Conservation (phyloP, 2,113 vertebrate genomes). For the Prionailurus bengalensis region DNA sequence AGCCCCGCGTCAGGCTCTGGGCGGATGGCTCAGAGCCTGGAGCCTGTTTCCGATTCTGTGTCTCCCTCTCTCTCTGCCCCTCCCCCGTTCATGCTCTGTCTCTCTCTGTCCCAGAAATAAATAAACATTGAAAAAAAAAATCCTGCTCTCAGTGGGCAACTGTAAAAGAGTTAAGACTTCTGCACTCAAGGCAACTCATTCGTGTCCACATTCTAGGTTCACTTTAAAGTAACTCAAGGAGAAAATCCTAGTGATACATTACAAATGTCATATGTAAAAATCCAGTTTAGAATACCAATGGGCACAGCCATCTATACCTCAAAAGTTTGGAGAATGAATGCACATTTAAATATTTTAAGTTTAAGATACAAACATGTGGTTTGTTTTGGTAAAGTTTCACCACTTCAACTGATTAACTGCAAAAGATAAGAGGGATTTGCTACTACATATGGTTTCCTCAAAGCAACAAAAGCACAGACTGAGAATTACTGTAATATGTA, state of each 20-base stretch:
- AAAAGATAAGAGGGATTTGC: slow-evolving; percentile 27
- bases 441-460: not conserved
- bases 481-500: slow-evolving; percentile 39
- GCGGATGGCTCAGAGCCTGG: too few species aligned
- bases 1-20: too few species aligned
- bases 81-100: too few species aligned
- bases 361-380: slow-evolving; percentile 20
- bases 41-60: too few species aligned
- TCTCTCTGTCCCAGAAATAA: too few species aligned
- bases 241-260: not conserved
- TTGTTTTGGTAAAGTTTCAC: slow-evolving; percentile 29
- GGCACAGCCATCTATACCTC: not conserved
- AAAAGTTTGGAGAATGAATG: not conserved
- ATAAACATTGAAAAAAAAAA: not conserved
- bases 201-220: not conserved
- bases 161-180: not conserved
- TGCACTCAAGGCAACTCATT: not conserved
- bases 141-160: not conserved
- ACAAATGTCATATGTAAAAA: not conserved
- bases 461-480: not conserved
- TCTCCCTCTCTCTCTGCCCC: too few species aligned
- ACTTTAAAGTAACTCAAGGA: not conserved
- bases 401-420: not conserved
- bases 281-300: not conserved
- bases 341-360: not conserved